Percentiles rank a stretch among this genome's conserved stretches.
These are phyloP conservation scores for Oxyruncus cristatus DNA, from an alignment of 2,113 vertebrate species.

Conservation along the genomic window DNA sequence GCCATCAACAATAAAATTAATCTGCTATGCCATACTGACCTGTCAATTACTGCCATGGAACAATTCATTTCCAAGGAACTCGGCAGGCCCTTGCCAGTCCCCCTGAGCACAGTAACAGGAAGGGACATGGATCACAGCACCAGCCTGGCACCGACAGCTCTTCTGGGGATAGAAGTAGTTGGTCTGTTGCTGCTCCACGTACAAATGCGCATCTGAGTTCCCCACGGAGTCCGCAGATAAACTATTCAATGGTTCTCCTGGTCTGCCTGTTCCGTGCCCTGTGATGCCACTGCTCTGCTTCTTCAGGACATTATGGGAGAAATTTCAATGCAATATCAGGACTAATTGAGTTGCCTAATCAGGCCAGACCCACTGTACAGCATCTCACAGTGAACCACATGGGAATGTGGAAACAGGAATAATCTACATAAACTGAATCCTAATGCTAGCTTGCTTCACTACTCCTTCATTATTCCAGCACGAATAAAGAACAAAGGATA, in stretches of 20 bases:
- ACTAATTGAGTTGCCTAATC: neutral
- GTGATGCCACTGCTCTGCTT: neutral
- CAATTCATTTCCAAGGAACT: neutral
- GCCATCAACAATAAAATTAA: neutral
- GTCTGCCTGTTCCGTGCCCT: neutral
- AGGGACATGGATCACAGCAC: neutral
- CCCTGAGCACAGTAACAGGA: neutral
- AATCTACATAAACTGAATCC: neutral
- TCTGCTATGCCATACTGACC: accelerated
- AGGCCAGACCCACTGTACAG: neutral
- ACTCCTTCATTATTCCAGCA: conserved; percentile 3
- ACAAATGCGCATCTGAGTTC: neutral
- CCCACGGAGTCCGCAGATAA: neutral
- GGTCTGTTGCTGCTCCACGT: neutral
- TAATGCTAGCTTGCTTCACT: neutral
- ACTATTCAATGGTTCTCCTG: neutral
- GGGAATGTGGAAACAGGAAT: neutral
- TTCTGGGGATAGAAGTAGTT: neutral
- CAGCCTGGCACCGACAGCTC: neutral
- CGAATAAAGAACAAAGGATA: neutral
- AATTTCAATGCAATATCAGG: neutral
- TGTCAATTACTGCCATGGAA: neutral
- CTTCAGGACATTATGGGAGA: neutral
- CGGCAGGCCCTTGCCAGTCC: neutral
- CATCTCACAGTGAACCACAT: neutral